Evolutionary conservation across 1,140 invertebrate genomes (phyloP).

Genomic region (Choristoneura fumiferana): DNA sequence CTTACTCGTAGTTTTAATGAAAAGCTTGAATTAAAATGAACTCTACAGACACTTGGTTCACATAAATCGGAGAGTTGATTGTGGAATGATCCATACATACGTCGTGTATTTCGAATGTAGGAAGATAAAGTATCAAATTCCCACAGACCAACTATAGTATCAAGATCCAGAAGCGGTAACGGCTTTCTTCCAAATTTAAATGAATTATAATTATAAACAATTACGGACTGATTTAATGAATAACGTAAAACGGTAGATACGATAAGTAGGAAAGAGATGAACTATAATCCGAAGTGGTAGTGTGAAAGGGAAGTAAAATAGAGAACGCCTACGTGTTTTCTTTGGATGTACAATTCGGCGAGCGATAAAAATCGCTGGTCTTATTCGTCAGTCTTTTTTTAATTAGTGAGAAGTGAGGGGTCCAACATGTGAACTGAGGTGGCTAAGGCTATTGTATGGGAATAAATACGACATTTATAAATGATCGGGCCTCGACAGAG

Average conservation of each 20-base stretch:
- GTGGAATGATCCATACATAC: background rate
- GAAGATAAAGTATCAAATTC: constrained; percentile 68
- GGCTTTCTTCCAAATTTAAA: constrained; percentile 60
- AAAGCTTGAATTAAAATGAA: constrained; percentile 17
- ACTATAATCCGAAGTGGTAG: constrained; percentile 27
- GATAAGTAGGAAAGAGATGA: constrained; percentile 35
- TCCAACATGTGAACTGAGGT: constrained; percentile 67
- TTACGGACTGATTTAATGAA: constrained; percentile 66
- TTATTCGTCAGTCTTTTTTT: constrained; percentile 76
- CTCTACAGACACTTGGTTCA: background rate
- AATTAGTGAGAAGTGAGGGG: constrained; percentile 74
- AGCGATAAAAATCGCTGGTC: constrained; percentile 75
- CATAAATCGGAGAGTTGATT: constrained; percentile 1
- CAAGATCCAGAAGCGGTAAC: constrained; percentile 55
- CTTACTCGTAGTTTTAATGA: constrained; percentile 67
- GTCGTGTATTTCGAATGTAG: background rate
- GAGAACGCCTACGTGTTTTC: constrained; percentile 66
- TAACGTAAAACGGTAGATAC: constrained; percentile 46
- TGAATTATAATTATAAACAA: constrained; percentile 75
- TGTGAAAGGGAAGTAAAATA: constrained; percentile 48
- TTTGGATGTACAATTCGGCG: constrained; percentile 67
- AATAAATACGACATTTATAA: constrained; percentile 70
- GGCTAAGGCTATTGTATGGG: constrained; percentile 63
- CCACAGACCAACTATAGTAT: constrained; percentile 58
- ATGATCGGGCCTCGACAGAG: constrained; percentile 57